These are phyloP conservation scores for Aricia artaxerxes DNA, from an alignment of 2,888 invertebrate species.

Conservation along the genomic window DNA sequence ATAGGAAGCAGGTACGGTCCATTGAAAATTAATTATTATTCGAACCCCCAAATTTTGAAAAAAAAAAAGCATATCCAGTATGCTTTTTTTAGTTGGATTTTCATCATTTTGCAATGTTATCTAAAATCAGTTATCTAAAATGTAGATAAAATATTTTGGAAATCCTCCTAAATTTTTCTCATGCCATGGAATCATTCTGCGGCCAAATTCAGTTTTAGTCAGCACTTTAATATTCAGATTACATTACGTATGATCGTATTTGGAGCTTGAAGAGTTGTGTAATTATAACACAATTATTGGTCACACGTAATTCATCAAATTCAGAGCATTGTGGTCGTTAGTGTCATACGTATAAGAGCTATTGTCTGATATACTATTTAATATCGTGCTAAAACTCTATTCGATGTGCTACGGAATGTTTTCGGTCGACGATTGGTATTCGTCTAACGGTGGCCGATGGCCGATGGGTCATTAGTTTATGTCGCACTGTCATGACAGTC, in stretches of 20 bases:
- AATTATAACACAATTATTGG: slow-evolving; percentile 42
- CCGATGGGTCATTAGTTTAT: slow-evolving; percentile 4
- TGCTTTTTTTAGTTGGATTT: no score
- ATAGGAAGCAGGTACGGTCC: no score
- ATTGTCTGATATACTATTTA: neutral
- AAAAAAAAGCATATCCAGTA: no score
- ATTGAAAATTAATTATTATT: no score
- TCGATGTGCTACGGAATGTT: neutral
- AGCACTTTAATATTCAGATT: slow-evolving; percentile 5
- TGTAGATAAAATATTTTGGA: neutral
- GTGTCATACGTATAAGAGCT: neutral
- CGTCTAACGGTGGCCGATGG: neutral
- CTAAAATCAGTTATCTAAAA: neutral
- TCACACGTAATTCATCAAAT: slow-evolving; percentile 35
- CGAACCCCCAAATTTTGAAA: no score
- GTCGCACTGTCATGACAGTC: neutral
- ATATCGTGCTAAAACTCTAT: slow-evolving; percentile 24
- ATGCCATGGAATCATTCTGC: neutral
- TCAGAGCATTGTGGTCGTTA: neutral
- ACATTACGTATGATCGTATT: slow-evolving; percentile 19
- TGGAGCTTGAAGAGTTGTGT: slow-evolving; percentile 36
- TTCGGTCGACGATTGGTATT: slow-evolving; percentile 4
- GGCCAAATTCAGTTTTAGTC: neutral
- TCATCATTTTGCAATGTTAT: neutral
- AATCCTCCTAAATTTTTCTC: neutral